These are phyloP conservation scores for Cryptocheilus praepositus DNA, from an alignment of 2,888 invertebrate species.

Conservation along the genomic window DNA sequence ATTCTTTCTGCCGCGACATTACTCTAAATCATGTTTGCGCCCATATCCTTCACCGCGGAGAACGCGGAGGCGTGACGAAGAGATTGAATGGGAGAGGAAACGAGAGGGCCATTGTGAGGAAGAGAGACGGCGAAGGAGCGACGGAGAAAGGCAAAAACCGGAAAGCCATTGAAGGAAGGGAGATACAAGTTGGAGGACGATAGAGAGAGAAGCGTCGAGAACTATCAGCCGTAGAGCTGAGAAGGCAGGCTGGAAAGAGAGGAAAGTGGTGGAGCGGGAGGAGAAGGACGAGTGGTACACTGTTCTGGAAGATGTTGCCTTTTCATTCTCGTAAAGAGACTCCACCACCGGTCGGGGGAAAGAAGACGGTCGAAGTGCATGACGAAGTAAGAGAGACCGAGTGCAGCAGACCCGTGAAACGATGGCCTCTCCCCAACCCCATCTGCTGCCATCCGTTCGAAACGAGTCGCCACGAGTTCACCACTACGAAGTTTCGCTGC, in stretches of 20 bases:
- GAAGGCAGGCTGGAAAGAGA: constrained; percentile 7
- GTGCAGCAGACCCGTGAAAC: constrained; percentile 39
- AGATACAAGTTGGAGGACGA: not conserved
- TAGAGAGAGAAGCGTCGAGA: not conserved
- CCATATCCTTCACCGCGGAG: constrained; percentile 47
- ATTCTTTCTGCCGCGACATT: constrained; percentile 57
- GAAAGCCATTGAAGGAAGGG: constrained; percentile 8
- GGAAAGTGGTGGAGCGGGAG: constrained; percentile 17
- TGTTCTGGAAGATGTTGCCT: constrained; percentile 39
- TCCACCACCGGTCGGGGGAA: constrained; percentile 1
- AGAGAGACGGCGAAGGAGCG: not conserved
- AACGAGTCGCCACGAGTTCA: constrained; percentile 46
- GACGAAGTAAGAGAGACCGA: constrained; percentile 20
- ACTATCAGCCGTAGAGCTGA: not conserved
- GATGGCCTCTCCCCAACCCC: constrained; percentile 38
- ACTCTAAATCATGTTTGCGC: constrained; percentile 67
- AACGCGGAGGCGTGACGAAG: not conserved
- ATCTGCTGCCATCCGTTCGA: constrained; percentile 43
- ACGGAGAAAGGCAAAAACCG: not conserved
- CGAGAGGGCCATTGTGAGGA: constrained; percentile 1
- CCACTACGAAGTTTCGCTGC: constrained; percentile 22
- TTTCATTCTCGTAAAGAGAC: constrained; percentile 57
- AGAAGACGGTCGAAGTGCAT: not conserved
- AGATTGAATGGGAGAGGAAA: constrained; percentile 15
- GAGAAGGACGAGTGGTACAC: constrained; percentile 29